Conservation (phyloP, 1,140 invertebrate genomes). For the Vanessa atalanta region DNA sequence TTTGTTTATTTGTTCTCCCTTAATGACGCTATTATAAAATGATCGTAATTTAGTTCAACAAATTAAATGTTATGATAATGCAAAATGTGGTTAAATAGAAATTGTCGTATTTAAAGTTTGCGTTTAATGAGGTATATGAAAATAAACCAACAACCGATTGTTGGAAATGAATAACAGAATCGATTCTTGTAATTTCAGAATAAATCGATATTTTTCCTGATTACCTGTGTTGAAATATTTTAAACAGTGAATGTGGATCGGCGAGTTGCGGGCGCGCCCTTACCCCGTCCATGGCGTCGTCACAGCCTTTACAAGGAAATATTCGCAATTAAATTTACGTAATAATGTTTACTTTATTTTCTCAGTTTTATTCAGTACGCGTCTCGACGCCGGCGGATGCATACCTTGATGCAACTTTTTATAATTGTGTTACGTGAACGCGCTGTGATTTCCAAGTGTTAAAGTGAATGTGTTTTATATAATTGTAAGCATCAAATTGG, state of each 20-base stretch:
- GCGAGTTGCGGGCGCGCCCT: conserved; percentile 16
- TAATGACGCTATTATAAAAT: not conserved
- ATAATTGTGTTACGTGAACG: not conserved
- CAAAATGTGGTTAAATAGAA: not conserved
- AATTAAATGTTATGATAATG: too few species aligned
- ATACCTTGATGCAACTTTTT: conserved; percentile 12
- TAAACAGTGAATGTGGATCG: conserved; percentile 8
- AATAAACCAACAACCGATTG: not conserved
- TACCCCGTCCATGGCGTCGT: conserved; percentile 36
- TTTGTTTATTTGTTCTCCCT: too few species aligned
- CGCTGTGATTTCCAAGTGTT: not conserved
- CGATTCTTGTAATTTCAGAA: not conserved
- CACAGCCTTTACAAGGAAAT: conserved; percentile 59
- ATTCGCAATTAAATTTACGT: conserved; percentile 69
- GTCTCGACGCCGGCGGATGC: conserved; percentile 40
- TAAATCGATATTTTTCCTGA: not conserved
- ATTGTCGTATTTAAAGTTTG: not conserved
- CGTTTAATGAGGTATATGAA: not conserved
- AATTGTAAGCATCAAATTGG: conserved; percentile 14
- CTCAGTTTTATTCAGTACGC: conserved; percentile 52
- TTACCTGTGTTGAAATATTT: not conserved
- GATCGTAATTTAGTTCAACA: not conserved
- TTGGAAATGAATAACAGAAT: not conserved
- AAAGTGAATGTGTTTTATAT: not conserved
- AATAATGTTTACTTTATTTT: conserved; percentile 55